phyloP scores from a whole-genome alignment of 2,888 invertebrate genomes.

The Linyphia triangularis region DNA sequence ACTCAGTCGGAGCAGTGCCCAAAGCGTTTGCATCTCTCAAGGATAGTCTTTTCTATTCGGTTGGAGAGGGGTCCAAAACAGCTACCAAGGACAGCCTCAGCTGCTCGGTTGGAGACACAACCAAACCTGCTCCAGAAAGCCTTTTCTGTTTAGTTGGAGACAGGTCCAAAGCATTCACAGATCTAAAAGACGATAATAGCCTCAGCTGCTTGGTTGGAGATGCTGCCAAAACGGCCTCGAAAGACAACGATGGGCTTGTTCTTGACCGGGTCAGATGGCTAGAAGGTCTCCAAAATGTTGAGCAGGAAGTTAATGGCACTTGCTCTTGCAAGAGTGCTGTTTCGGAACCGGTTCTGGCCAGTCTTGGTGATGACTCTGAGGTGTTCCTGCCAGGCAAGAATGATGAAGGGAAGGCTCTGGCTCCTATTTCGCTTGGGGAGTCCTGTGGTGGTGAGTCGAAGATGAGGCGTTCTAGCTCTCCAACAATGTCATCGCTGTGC shows the following conservation, averaged over 20 bases:
- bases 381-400: conserved; percentile 28
- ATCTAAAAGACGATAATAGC: neutral
- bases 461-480: conserved; percentile 75
- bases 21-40: neutral
- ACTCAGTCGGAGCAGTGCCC: neutral
- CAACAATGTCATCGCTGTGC: conserved; percentile 70
- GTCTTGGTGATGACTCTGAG: conserved; percentile 13
- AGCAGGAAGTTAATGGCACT: neutral
- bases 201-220: neutral
- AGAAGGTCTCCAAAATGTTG: conserved; percentile 36
- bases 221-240: neutral
- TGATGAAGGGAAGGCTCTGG: neutral
- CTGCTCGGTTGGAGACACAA: neutral
- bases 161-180: neutral
- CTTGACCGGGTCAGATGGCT: conserved; percentile 48
- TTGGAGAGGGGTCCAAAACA: neutral
- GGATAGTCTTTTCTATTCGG: neutral
- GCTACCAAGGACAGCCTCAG: neutral
- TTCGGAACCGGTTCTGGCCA: neutral
- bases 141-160: neutral
- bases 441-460: conserved; percentile 40
- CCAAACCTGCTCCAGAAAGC: neutral
- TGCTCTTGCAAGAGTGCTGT: conserved; percentile 3
- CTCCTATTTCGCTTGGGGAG: conserved; percentile 23
- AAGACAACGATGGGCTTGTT: conserved; percentile 30